phyloP scores from a whole-genome alignment of 2,113 vertebrate genomes.

The Columbina picui region DNA sequence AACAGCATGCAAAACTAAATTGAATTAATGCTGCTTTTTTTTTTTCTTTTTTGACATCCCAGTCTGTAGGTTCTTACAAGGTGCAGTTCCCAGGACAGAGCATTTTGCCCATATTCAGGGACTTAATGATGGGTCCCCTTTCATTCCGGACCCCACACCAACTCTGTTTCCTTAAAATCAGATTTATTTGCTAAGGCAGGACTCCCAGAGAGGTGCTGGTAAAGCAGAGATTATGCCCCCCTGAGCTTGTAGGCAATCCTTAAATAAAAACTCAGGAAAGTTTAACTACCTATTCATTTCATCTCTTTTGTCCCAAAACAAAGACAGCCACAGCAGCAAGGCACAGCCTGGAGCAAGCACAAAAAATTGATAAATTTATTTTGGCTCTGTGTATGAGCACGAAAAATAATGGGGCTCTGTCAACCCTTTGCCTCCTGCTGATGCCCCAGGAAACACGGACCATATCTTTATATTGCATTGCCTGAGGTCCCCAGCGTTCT shows the following conservation, averaged over 20 bases:
- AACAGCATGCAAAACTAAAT: background rate
- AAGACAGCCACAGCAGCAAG: background rate
- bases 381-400: background rate
- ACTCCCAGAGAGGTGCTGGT: background rate
- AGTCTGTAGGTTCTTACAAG: background rate
- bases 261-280: background rate
- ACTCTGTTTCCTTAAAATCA: background rate
- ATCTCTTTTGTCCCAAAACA: background rate
- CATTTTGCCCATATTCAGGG: background rate
- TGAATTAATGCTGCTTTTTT: background rate
- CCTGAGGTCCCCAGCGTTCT: background rate
- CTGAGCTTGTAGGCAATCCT: background rate
- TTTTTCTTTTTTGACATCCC: background rate
- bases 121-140: background rate
- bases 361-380: fast-evolving
- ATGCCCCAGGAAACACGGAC: fast-evolving
- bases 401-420: background rate
- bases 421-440: background rate
- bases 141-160: background rate
- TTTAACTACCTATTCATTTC: background rate
- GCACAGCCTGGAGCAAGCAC: background rate
- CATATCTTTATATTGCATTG: background rate
- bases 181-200: background rate
- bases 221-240: background rate
- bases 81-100: background rate